A percentile compares a stretch with the other conserved stretches of the same genome.
Evolutionary conservation across 2,888 invertebrate species (phyloP).

Genomic region (Tipula confusa): DNA sequence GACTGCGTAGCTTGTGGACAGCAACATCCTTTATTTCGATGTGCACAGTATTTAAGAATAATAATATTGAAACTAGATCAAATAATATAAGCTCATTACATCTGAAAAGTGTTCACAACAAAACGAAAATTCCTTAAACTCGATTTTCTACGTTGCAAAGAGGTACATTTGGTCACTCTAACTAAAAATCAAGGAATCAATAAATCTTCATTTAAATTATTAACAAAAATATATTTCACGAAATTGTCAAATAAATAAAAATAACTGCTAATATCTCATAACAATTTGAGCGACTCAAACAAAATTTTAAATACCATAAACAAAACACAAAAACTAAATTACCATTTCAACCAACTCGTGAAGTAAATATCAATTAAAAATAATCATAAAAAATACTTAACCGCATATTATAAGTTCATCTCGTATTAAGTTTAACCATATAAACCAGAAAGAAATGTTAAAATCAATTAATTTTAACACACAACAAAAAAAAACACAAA

Average conservation of each 20-base stretch:
- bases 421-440: neutral
- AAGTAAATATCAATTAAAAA: neutral
- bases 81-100: no score
- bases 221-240: neutral
- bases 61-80: no score
- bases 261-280: neutral
- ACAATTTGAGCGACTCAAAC: neutral
- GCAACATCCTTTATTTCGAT: no score
- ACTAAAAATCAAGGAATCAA: no score
- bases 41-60: no score
- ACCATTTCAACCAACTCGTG: neutral
- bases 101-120: no score
- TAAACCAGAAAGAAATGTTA: neutral
- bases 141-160: no score
- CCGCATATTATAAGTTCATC: neutral
- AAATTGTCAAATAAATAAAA: neutral
- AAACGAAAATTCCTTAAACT: no score
- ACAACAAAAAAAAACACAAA: neutral
- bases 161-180: no score
- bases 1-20: no score
- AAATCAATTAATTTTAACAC: neutral
- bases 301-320: neutral
- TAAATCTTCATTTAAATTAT: neutral
- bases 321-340: neutral
- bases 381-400: neutral